A percentile compares a stretch with the other conserved stretches of the same genome.
These are phyloP conservation scores for Trachelus iudaicus DNA, from an alignment of 2,888 invertebrate genomes.

Conservation along the genomic window DNA sequence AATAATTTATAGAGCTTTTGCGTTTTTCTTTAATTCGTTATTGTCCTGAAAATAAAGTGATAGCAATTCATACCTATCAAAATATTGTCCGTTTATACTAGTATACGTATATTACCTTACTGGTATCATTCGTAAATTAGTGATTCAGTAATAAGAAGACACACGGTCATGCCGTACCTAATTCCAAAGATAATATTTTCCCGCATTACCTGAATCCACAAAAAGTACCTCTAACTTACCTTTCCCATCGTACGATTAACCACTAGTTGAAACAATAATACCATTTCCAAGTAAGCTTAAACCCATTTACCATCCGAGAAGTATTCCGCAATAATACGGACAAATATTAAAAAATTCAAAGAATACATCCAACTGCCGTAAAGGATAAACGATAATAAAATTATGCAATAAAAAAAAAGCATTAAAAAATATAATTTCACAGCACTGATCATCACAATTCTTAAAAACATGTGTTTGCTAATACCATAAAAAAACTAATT, in stretches of 20 bases:
- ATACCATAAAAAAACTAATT: not conserved
- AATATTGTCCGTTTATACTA: not conserved
- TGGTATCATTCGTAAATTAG: not conserved
- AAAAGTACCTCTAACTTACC: not conserved
- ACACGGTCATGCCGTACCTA: not conserved
- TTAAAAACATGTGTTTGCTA: not conserved
- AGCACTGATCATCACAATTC: not conserved
- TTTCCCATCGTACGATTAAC: not conserved
- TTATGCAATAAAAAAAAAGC: not conserved
- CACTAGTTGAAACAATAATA: not conserved
- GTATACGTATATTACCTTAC: not conserved
- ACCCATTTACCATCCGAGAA: not conserved
- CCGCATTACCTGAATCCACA: not conserved
- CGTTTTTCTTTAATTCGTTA: not conserved
- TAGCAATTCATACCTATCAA: not conserved
- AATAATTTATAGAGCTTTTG: not conserved
- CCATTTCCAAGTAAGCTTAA: not conserved
- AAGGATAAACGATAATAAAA: not conserved
- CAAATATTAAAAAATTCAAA: not conserved
- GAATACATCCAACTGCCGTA: not conserved
- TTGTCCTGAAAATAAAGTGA: not conserved
- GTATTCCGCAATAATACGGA: not conserved
- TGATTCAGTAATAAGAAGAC: not conserved
- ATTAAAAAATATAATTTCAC: not conserved
- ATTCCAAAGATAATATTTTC: not conserved